Evolutionary conservation across 2,888 invertebrate species (phyloP), one percentile per base, ranked within the genome.

Genomic region (Orthonevra nobilis): DNA sequence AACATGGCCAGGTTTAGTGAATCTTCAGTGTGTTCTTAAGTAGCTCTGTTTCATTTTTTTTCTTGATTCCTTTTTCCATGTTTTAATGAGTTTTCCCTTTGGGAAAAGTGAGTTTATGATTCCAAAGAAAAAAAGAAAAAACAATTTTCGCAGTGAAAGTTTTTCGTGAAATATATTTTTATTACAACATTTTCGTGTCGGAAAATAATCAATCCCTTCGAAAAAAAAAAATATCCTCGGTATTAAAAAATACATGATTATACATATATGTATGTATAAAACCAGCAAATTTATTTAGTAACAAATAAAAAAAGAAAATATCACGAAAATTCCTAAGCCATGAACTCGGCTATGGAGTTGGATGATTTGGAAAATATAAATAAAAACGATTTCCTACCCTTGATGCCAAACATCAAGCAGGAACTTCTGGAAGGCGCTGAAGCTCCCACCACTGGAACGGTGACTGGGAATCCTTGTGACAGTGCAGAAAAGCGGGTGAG

Each of bases 401-500:
- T 89, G 28, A 84, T 88, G 75, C 85, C 87, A 15, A 85, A 86
- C 30, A 89, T 89, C 54, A 89, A 89, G 52, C 88, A 89, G 82
- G 89, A 89, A 70, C 86, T 87, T 70, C 73, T 88, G 81, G 87
- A 87, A 79, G 83, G 83, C 0, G 84, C 85, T 42, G 86, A 85
- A 58, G 82, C 85, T 34, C 83, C 83, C 3, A 83, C 72, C 30
- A 77, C 84, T 34, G 83, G 84, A 12, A 83, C 82, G 1, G 83
- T 85, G 19, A 83, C 85, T 81, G 86, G 86, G 9, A 89, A 89
- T 84, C 87, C 88, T 54, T 89, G 89, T 60, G 89, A 89, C 73
- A 89, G 89, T 81, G 89, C 86, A 14, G 89, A 89, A 60, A 89
- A 89, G 82, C 86, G 89, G 85, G 89, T 89, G 85, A 87, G 88